These are phyloP conservation scores for Paratilapia polleni DNA, from an alignment of 2,113 vertebrate species.

Conservation along the genomic window DNA sequence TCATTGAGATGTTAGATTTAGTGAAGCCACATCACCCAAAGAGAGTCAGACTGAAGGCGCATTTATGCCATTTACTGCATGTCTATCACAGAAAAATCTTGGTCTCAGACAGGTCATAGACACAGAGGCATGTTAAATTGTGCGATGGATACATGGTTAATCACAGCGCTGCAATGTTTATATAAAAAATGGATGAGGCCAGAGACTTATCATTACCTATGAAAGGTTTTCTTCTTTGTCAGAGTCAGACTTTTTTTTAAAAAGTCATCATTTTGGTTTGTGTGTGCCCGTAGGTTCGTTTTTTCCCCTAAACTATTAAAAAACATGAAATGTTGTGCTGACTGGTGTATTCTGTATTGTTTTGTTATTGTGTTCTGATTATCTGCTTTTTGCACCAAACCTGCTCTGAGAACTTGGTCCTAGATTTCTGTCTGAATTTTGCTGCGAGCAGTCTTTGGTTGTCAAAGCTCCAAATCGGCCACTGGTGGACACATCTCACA, in stretches of 20 bases:
- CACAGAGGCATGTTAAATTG: background rate
- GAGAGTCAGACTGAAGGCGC: background rate
- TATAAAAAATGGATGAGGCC: background rate
- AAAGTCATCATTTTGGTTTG: background rate
- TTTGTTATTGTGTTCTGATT: background rate
- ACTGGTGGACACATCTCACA: background rate
- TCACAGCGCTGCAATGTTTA: background rate
- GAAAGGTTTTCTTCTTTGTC: background rate
- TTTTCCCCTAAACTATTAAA: background rate
- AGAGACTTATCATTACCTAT: background rate
- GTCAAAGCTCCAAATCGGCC: background rate
- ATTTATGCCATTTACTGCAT: background rate
- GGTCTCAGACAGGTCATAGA: background rate
- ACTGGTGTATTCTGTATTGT: background rate
- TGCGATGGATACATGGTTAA: background rate
- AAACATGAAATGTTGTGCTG: background rate
- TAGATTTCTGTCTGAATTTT: background rate
- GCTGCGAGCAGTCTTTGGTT: fast-evolving
- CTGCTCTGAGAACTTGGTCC: background rate
- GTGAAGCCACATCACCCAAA: background rate
- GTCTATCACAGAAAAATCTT: background rate
- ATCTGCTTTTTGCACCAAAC: background rate
- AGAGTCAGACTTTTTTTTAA: background rate
- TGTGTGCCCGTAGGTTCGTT: background rate
- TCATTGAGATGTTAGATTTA: background rate